These are phyloP conservation scores for Temnothorax curvispinosus DNA, from an alignment of 1,140 invertebrate species.

Conservation along the genomic window DNA sequence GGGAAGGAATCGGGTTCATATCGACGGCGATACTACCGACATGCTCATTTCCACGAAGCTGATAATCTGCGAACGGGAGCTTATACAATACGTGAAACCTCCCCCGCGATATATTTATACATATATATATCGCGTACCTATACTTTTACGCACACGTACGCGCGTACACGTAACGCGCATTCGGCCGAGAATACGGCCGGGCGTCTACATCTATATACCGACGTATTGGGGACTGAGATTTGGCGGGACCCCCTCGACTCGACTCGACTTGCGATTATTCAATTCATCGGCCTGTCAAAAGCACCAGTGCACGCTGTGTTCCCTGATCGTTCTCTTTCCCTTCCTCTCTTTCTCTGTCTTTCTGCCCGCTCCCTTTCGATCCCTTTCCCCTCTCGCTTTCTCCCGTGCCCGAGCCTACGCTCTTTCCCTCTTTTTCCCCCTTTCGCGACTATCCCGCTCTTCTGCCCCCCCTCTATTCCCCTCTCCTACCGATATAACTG, in stretches of 20 bases:
- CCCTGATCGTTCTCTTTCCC: conserved; percentile 78
- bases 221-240: conserved; percentile 85
- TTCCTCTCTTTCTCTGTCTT: conserved; percentile 73
- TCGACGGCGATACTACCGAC: conserved; percentile 42
- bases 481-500: conserved; percentile 13
- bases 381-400: background rate
- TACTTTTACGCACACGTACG: conserved; percentile 18
- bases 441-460: conserved; percentile 28
- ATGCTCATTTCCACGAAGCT: conserved; percentile 70
- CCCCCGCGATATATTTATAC: background rate
- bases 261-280: conserved; percentile 87
- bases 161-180: conserved; percentile 18
- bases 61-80: conserved; percentile 68
- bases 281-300: conserved; percentile 87
- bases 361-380: conserved; percentile 26
- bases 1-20: too few relatives aligned
- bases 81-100: conserved; percentile 45
- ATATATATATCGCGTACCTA: background rate
- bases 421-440: conserved; percentile 68
- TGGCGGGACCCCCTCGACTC: conserved; percentile 83
- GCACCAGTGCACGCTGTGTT: conserved; percentile 85
- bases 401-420: conserved; percentile 19
- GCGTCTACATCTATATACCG: conserved; percentile 62
- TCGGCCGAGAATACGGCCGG: background rate
- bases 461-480: background rate